Base-by-base conservation (phyloP, 2,113 vertebrate genomes). In the Pygoscelis adeliae region DNA sequence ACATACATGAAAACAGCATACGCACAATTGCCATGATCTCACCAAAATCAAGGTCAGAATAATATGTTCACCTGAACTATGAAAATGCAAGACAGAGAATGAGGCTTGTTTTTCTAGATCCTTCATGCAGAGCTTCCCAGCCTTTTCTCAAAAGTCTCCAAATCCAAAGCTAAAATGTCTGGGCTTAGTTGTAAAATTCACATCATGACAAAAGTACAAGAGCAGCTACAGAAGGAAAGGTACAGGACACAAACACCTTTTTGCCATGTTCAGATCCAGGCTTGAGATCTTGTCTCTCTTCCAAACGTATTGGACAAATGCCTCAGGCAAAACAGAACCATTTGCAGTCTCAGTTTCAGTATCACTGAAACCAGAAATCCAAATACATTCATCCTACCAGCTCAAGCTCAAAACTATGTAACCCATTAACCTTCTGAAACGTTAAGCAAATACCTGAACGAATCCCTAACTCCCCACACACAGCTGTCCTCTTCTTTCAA, bases 281-380 rank as follows among this genome's bases (percentile, higher is more conserved):
- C 46, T 47, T 10, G 1, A 87, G 42, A 49, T 19, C 67, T 32
- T 3, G 0, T 20, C 81, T 69, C 47, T 25, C 4, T 26, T 65
- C 66, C 70, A 65, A 73, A 80, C 15, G 25, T 2, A n/a, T 1
- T 6, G 47, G 56, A 55, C 32, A 96, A 89, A 82, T 4, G 26
- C 61, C 46, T n/a, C 34, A 4, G 34, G 36, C 23, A 72, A 50
- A 49, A 47, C 20, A 69, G 42, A 67, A 59, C 6, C 58, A 23
- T 66, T 26, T 42, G 14, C 42, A 42, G 52, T 30, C 34, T 40
- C 1, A 1, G 36, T 2, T 85, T 42, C 56, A 83, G 23, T 9
- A 66, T 34, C 87, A 61, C 34, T 53, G 63, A 92, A 95, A 89
- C n/a, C 89, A 93, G 34, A 71, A 87, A 87, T 36, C 40, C 73